phyloP scores from a whole-genome alignment of 2,888 invertebrate genomes.

The Mylabris sibirica region DNA sequence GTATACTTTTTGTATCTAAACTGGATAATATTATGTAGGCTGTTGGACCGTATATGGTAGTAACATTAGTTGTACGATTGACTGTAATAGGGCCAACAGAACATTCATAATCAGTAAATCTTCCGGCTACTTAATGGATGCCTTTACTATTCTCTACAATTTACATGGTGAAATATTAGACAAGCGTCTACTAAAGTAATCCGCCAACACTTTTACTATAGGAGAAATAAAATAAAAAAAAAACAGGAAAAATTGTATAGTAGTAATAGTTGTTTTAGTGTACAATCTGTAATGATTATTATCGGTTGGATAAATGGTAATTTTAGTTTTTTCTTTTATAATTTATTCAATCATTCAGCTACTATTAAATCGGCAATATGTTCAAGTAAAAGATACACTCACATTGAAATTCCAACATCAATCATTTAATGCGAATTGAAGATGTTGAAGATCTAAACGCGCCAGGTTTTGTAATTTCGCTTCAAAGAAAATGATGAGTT shows the following conservation, averaged over 20 bases:
- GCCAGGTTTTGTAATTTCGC: background rate
- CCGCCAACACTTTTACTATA: constrained; percentile 13
- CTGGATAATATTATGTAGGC: background rate
- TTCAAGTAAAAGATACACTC: background rate
- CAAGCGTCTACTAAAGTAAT: constrained; percentile 17
- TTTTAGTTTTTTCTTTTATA: background rate
- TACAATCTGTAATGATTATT: constrained; percentile 1
- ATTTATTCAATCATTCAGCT: background rate
- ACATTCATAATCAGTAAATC: constrained; percentile 11
- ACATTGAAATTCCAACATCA: constrained; percentile 12
- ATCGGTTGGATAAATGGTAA: background rate
- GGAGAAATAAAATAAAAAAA: background rate
- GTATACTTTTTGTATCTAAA: background rate
- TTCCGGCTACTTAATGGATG: constrained; percentile 14
- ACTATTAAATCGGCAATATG: constrained; percentile 17
- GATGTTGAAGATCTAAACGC: background rate
- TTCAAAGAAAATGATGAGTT: background rate
- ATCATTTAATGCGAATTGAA: background rate
- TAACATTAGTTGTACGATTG: constrained; percentile 7
- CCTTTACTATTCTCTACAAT: constrained; percentile 20
- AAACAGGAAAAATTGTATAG: background rate
- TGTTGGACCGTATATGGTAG: background rate
- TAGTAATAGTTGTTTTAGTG: background rate
- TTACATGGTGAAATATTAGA: constrained; percentile 29
- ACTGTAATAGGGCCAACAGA: constrained; percentile 4